These are phyloP conservation scores for Neria commutata DNA, from an alignment of 2,888 invertebrate genomes.

Conservation along the genomic window DNA sequence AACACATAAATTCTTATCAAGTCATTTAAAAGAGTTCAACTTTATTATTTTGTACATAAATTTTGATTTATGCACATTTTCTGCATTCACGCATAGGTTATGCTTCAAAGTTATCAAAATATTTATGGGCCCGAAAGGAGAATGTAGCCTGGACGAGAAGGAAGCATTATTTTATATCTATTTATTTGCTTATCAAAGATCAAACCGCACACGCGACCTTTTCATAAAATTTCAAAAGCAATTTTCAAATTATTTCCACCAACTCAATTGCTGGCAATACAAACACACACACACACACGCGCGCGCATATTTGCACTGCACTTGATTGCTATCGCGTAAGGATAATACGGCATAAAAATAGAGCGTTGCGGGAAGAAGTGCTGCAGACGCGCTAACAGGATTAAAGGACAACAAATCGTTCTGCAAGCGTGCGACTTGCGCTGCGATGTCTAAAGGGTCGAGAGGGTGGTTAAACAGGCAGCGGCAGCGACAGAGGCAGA, in stretches of 20 bases:
- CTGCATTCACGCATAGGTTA: not conserved
- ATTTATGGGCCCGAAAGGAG: constrained; percentile 51
- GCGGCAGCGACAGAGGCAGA: not conserved
- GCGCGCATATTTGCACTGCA: constrained; percentile 17
- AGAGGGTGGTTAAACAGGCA: not conserved
- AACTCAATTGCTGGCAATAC: not conserved
- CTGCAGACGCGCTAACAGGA: constrained; percentile 33
- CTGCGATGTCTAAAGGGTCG: too few species aligned
- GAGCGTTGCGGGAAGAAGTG: not conserved
- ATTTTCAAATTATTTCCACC: constrained; percentile 56
- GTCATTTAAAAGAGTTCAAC: too few species aligned
- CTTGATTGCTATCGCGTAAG: constrained; percentile 18
- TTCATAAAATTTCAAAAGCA: constrained; percentile 50
- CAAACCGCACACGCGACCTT: constrained; percentile 57
- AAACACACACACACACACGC: constrained; percentile 1
- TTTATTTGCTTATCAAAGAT: constrained; percentile 44
- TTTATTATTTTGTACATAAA: not conserved
- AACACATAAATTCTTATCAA: too few species aligned
- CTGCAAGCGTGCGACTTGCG: too few species aligned
- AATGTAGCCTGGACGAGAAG: constrained; percentile 24
- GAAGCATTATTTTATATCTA: constrained; percentile 35
- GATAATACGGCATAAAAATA: constrained; percentile 14
- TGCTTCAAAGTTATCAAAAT: constrained; percentile 44
- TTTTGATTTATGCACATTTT: not conserved
- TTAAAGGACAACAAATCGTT: constrained; percentile 36